These are phyloP conservation scores for Eristalis tenax DNA, from an alignment of 2,888 invertebrate species.

Conservation along the genomic window DNA sequence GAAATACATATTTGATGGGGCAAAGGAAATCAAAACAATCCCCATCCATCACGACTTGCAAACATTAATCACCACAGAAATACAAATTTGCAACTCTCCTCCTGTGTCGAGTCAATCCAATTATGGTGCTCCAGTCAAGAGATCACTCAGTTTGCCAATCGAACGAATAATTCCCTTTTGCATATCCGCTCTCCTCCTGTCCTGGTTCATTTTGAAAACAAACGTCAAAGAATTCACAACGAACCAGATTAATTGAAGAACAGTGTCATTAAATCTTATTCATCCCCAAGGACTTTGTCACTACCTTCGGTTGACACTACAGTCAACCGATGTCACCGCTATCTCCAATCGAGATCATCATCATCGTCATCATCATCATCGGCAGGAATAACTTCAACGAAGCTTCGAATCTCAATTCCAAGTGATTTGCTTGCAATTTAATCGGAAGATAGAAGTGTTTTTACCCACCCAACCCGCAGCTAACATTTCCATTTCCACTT, in stretches of 20 bases:
- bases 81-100: constrained; percentile 40
- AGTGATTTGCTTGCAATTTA: constrained; percentile 68
- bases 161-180: constrained; percentile 43
- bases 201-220: constrained; percentile 4
- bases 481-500: constrained; percentile 20
- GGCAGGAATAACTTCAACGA: constrained; percentile 56
- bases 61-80: constrained; percentile 19
- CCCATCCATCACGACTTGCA: background rate
- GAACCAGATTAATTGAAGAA: constrained; percentile 65
- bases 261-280: constrained; percentile 65
- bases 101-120: constrained; percentile 22
- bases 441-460: constrained; percentile 58
- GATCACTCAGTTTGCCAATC: constrained; percentile 39
- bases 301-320: constrained; percentile 10
- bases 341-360: constrained; percentile 13
- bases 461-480: background rate
- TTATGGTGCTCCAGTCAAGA: constrained; percentile 57
- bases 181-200: constrained; percentile 16
- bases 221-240: constrained; percentile 62
- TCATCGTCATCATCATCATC: constrained; percentile 20
- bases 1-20: background rate
- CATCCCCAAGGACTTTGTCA: constrained; percentile 49
- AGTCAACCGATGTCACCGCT: constrained; percentile 11
- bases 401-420: constrained; percentile 60
- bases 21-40: background rate